phyloP scores from a whole-genome alignment of 2,797 vertebrate species.

The Leuciscus waleckii region DNA sequence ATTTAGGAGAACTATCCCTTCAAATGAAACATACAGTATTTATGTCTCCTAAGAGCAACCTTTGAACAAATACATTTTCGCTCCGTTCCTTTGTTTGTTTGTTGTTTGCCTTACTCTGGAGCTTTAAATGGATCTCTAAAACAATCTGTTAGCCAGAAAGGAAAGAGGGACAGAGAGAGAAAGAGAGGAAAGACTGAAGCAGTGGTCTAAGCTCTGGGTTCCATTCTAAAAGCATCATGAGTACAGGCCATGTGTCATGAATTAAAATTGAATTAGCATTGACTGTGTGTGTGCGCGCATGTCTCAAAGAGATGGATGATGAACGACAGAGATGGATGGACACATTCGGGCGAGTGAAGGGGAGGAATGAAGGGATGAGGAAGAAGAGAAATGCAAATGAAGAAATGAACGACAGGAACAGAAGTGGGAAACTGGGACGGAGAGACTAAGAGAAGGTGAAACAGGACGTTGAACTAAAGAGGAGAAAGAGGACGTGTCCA shows the following conservation, averaged over 20 bases:
- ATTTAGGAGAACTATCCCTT: background rate
- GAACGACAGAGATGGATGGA: slow-evolving; percentile 69
- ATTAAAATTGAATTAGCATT: slow-evolving; percentile 57
- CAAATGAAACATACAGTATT: slow-evolving; percentile 25
- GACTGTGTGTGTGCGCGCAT: slow-evolving; percentile 2
- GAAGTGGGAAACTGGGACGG: slow-evolving; percentile 17
- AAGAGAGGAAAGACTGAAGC: slow-evolving; percentile 7
- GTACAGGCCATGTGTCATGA: slow-evolving; percentile 50
- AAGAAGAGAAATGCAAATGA: slow-evolving; percentile 19
- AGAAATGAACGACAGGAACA: slow-evolving; percentile 29
- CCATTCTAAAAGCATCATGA: slow-evolving; percentile 41
- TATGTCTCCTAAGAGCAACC: slow-evolving; percentile 16
- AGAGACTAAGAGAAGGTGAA: slow-evolving; percentile 38
- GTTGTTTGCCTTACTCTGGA: slow-evolving; percentile 24
- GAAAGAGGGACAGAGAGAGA: background rate
- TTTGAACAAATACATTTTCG: background rate
- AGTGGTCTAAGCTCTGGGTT: slow-evolving; percentile 17
- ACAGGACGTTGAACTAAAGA: slow-evolving; percentile 26
- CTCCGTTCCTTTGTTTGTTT: slow-evolving; percentile 6
- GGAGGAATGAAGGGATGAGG: slow-evolving; percentile 44
- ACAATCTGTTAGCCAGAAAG: slow-evolving; percentile 7
- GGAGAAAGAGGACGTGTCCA: slow-evolving; percentile 20
- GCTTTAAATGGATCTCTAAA: slow-evolving; percentile 35
- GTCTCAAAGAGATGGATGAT: slow-evolving; percentile 57
- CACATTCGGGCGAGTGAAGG: slow-evolving; percentile 58